phyloP scores from a whole-genome alignment of 2,888 invertebrate genomes.

The Nomada flava region DNA sequence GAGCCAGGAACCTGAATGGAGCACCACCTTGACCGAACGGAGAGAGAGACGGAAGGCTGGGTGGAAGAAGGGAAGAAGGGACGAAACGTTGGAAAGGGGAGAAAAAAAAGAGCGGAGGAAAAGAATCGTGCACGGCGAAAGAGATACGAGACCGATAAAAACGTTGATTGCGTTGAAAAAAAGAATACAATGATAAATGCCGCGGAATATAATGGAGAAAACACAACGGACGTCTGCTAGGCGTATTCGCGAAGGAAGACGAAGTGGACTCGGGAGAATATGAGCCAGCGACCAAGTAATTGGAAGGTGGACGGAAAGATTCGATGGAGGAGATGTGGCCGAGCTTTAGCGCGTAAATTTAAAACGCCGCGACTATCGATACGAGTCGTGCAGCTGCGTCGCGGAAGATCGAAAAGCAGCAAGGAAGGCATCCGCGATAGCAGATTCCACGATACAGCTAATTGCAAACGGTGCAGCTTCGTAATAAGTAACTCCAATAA shows the following conservation, averaged over 20 bases:
- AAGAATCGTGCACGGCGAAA: conserved; percentile 58
- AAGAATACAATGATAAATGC: conserved; percentile 71
- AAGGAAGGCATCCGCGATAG: too few relatives aligned
- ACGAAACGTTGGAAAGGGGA: conserved; percentile 12
- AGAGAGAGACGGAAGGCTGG: neutral
- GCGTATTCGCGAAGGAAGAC: conserved; percentile 53
- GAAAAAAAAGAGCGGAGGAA: conserved; percentile 15
- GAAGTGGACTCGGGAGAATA: conserved; percentile 54
- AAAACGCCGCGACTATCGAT: conserved; percentile 12
- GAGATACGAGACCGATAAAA: conserved; percentile 75
- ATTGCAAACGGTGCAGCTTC: conserved; percentile 1
- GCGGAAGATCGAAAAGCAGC: neutral
- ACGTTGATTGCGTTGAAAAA: conserved; percentile 71
- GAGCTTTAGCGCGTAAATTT: conserved; percentile 27
- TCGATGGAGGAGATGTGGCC: conserved; percentile 19
- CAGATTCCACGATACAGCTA: neutral
- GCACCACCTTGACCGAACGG: conserved; percentile 5
- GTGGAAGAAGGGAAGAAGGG: neutral
- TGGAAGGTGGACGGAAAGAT: conserved; percentile 39
- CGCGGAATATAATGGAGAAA: conserved; percentile 62
- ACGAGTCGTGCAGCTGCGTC: conserved; percentile 7
- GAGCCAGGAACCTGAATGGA: conserved; percentile 49
- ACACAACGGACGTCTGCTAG: conserved; percentile 47
- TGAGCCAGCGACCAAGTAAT: conserved; percentile 52
- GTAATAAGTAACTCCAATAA: neutral